Base-by-base conservation (phyloP, 2,888 invertebrate genomes). In the Drosophila hamatofila region DNA sequence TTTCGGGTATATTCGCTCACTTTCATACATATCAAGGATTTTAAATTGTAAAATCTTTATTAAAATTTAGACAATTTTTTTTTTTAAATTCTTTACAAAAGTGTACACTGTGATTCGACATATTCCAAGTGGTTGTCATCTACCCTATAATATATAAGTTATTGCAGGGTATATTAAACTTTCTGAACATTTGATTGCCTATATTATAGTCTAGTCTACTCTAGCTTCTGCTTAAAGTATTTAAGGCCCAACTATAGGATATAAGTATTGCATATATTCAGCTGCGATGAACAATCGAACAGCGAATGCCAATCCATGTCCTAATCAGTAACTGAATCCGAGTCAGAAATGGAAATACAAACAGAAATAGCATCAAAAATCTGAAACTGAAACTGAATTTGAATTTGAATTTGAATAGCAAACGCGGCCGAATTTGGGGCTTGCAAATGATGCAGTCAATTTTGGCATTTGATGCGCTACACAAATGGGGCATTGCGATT, bases 401-500 rank as follows among this genome's bases (percentile, higher is more conserved):
- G 44, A 46, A 46, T 23, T 44, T 7, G 27, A 27, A 55, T 56
- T 27, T 21, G 25, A 35, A 48, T 35, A 25, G 12, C 46, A 35
- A 56, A 16, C 30, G 42, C 56, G 23, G 42, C 21, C 30, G 18
- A 30, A 27, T 48, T 42, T 42, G 16, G 33, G 16, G 42, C 16
- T 48, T 48, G n/a, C 25, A 48, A 58, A 58, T 58, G 25, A 58
- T 46, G 57, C 9, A 12, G 46, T 58, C 33, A 58, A 58, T 58
- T 58, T n/a, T 2, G 14, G 23, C n/a, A 30, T 33, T 23, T 23
- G 23, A 33, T 48, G 11, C 57, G 6, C 58, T 18, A 12, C 9
- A 6, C 9, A 58, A 48, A 25, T 12, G 33, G 7, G 33, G 57
- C 33, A 46, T 46, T 6, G n/a, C n/a, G 46, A 46, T 8, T 2